phyloP scores from a whole-genome alignment of 2,797 vertebrate species.

The Notoglanidium macrostoma region DNA sequence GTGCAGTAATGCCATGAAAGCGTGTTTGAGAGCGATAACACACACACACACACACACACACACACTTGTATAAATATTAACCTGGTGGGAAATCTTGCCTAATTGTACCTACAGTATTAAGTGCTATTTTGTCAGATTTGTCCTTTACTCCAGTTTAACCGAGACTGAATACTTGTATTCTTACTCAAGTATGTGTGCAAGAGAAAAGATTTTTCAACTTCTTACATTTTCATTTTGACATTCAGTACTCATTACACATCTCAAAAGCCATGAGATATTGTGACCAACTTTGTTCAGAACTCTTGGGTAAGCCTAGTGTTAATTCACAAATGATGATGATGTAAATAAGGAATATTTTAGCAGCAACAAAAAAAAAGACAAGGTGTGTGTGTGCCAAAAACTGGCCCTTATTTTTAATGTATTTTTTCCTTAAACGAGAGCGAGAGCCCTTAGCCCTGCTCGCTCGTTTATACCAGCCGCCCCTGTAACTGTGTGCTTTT shows the following conservation, averaged over 20 bases:
- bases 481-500: conserved; percentile 29
- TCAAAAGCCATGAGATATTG: background rate
- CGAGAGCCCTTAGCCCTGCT: background rate
- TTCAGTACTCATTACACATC: background rate
- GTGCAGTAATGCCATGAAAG: background rate
- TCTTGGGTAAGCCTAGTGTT: background rate
- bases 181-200: background rate
- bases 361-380: background rate
- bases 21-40: background rate
- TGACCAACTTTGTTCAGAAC: background rate
- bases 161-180: background rate
- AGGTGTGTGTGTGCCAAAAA: background rate
- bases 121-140: background rate
- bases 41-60: too few species aligned
- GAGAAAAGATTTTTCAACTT: background rate
- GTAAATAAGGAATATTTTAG: background rate
- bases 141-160: background rate
- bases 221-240: background rate
- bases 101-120: background rate
- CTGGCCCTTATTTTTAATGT: background rate
- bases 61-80: background rate
- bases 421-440: background rate
- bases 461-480: background rate
- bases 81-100: background rate
- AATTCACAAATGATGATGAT: background rate